Conservation (phyloP, 2,888 invertebrate genomes). For the Villa cingulata region DNA sequence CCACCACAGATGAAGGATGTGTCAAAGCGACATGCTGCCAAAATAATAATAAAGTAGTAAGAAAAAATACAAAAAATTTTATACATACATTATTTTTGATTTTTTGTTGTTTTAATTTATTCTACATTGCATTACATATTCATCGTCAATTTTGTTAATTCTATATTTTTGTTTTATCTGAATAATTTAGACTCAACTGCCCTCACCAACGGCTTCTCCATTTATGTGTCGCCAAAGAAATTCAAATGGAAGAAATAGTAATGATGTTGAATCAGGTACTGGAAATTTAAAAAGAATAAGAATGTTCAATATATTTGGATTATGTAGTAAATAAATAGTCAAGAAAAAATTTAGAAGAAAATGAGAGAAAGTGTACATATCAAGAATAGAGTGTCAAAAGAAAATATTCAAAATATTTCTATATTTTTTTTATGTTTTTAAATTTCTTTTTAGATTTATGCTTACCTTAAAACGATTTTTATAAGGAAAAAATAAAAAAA, state of each 20-base stretch:
- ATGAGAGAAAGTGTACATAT: too few species aligned
- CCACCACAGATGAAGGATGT: conserved; percentile 69
- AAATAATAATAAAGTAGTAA: conserved; percentile 33
- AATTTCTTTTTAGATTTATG: too few species aligned
- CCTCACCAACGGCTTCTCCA: conserved; percentile 66
- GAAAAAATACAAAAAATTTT: not conserved
- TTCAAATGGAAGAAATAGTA: conserved; percentile 43
- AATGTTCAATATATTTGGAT: too few species aligned
- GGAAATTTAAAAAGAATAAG: too few species aligned
- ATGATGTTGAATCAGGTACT: conserved; percentile 31
- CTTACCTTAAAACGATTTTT: too few species aligned
- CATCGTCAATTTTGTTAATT: not conserved
- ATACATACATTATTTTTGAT: not conserved
- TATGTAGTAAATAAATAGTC: too few species aligned
- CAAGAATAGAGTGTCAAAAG: too few species aligned
- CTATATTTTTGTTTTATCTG: conserved; percentile 5
- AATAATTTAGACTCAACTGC: conserved; percentile 38
- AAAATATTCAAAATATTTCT: too few species aligned
- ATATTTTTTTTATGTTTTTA: too few species aligned
- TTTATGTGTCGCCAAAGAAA: conserved; percentile 69
- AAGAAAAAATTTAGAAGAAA: too few species aligned
- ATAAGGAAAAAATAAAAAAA: too few species aligned
- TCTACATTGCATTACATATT: not conserved
- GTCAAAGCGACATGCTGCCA: conserved; percentile 75
- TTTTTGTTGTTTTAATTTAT: conserved; percentile 1